Evolutionary conservation across 2,797 vertebrate genomes (phyloP).

Genomic region (Chrosomus eos): DNA sequence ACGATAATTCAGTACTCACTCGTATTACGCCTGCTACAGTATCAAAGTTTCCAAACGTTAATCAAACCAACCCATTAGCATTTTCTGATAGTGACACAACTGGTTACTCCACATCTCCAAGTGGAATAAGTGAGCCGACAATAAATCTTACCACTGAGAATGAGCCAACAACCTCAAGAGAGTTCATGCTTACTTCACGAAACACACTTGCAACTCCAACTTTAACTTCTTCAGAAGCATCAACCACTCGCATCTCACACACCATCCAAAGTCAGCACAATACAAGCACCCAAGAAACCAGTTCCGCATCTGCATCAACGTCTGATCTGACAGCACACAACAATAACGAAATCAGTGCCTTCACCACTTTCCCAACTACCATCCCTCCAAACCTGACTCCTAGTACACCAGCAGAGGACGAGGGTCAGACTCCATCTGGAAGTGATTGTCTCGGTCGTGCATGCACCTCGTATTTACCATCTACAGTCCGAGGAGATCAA

Average conservation of each 20-base stretch:
- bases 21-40: conserved; percentile 24
- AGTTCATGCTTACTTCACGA: conserved; percentile 8
- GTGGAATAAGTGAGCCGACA: neutral
- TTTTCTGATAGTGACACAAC: neutral
- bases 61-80: neutral
- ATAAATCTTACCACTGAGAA: conserved; percentile 24
- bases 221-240: neutral
- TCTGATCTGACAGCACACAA: neutral
- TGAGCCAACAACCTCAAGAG: neutral
- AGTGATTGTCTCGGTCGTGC: neutral
- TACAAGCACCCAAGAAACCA: conserved; percentile 4
- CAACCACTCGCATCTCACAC: neutral
- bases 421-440: neutral
- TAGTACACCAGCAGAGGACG: neutral
- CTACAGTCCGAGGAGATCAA: neutral
- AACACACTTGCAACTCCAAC: conserved; percentile 7
- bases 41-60: conserved; percentile 6
- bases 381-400: neutral
- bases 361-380: neutral
- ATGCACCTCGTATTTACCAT: neutral
- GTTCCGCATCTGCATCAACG: neutral
- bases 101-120: conserved; percentile 8
- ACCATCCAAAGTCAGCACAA: neutral
- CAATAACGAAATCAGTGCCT: neutral
- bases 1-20: conserved; percentile 17